A percentile compares a stretch with the other conserved stretches of the same genome.
phyloP scores from a whole-genome alignment of 2,888 invertebrate species.

The Epinotia nisella region DNA sequence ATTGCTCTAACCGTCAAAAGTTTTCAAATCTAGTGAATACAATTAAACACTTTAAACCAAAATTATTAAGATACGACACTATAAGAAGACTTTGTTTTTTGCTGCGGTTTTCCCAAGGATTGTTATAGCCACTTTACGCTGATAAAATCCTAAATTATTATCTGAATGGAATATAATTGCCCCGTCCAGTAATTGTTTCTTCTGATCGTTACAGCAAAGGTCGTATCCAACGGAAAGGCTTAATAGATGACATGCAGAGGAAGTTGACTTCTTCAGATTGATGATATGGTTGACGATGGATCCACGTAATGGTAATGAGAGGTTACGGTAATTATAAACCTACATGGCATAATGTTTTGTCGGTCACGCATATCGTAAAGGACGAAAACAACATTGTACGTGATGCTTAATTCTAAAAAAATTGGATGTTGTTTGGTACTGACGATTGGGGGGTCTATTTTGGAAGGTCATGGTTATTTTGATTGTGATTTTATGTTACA shows the following conservation, averaged over 20 bases:
- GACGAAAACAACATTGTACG: neutral
- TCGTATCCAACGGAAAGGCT: conserved; percentile 20
- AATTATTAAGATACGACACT: no score
- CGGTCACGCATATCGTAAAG: neutral
- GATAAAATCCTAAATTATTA: conserved; percentile 33
- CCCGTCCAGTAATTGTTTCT: conserved; percentile 23
- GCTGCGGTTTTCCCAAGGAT: conserved; percentile 13
- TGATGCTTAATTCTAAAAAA: neutral
- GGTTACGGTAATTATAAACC: conserved; percentile 2
- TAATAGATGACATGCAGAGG: conserved; percentile 15
- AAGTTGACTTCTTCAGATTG: conserved; percentile 23
- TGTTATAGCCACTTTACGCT: neutral
- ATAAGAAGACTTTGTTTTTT: neutral
- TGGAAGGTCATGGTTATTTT: no score
- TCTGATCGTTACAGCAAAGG: conserved; percentile 16
- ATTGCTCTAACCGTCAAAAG: no score
- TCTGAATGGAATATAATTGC: conserved; percentile 29
- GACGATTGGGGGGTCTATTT: no score
- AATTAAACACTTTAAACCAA: no score
- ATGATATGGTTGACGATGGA: neutral
- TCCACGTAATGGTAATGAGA: neutral
- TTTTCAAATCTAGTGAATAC: no score
- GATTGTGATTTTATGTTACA: neutral
- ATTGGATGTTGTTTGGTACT: no score
- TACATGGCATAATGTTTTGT: neutral